Conservation (phyloP, 2,113 vertebrate species). For the Naja naja region DNA sequence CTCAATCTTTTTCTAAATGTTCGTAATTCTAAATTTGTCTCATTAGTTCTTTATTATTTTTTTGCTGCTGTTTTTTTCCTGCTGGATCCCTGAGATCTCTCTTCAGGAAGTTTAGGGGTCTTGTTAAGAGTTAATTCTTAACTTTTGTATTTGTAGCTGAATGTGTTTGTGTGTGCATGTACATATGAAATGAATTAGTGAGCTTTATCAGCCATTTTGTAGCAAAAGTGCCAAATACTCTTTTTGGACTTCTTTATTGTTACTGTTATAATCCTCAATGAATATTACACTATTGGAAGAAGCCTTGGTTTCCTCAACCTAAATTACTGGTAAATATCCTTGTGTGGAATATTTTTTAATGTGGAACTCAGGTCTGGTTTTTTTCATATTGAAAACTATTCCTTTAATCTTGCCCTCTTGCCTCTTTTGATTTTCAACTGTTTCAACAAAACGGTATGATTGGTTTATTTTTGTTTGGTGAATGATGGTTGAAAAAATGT, state of each 20-base stretch:
- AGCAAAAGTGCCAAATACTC: neutral
- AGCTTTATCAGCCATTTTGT: neutral
- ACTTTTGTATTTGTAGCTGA: neutral
- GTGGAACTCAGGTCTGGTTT: neutral
- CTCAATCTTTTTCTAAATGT: neutral
- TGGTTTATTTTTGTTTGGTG: neutral
- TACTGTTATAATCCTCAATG: neutral
- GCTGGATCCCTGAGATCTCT: neutral
- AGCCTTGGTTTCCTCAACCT: neutral
- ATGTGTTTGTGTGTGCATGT: neutral
- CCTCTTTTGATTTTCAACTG: neutral
- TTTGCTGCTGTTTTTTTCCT: neutral
- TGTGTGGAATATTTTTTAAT: neutral
- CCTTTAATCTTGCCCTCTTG: neutral
- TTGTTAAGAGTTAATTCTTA: neutral
- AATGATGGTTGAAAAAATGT: neutral
- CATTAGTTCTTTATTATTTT: neutral
- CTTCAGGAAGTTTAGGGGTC: neutral
- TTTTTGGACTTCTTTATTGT: neutral
- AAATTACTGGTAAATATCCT: neutral
- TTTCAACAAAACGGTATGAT: neutral
- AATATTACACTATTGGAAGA: neutral
- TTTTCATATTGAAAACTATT: neutral
- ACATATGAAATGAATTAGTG: too few relatives aligned
- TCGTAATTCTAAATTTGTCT: neutral